phyloP scores from a whole-genome alignment of 2,888 invertebrate species.

The Caenorhabditis drosophilae region DNA sequence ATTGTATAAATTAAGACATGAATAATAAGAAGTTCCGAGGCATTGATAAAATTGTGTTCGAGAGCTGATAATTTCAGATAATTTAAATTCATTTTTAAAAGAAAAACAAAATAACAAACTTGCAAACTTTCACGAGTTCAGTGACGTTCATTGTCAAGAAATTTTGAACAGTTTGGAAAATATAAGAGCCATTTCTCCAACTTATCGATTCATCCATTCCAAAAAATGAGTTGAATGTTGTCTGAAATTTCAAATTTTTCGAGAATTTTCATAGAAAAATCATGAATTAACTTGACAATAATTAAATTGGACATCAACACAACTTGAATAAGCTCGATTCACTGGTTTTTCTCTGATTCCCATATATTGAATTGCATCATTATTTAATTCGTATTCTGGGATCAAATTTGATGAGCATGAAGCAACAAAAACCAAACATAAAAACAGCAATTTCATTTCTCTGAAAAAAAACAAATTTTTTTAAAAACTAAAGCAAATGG shows the following conservation, averaged over 20 bases:
- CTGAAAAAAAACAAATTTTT: slow-evolving; percentile 3
- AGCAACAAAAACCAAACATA: not conserved
- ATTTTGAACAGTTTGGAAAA: slow-evolving; percentile 37
- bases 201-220: slow-evolving; percentile 33
- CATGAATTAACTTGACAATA: slow-evolving; percentile 26
- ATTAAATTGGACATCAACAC: slow-evolving; percentile 37
- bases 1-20: slow-evolving; percentile 50
- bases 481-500: slow-evolving; percentile 12
- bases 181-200: slow-evolving; percentile 38
- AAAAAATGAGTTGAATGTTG: slow-evolving; percentile 40
- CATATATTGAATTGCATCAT: slow-evolving; percentile 29
- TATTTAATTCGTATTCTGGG: slow-evolving; percentile 16
- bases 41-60: slow-evolving; percentile 57
- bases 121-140: slow-evolving; percentile 49
- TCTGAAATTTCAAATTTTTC: too few relatives aligned
- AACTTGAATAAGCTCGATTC: slow-evolving; percentile 24
- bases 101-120: slow-evolving; percentile 20
- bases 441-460: slow-evolving; percentile 11
- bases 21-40: slow-evolving; percentile 55
- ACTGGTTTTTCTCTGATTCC: slow-evolving; percentile 12
- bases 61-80: slow-evolving; percentile 25
- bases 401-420: slow-evolving; percentile 7
- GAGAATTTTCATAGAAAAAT: too few relatives aligned
- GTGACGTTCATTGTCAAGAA: slow-evolving; percentile 34
- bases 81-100: not conserved